Percentiles rank a stretch among this genome's conserved stretches.
Evolutionary conservation across 2,888 invertebrate genomes (phyloP).

Genomic region (Tetheella fluctuosa): DNA sequence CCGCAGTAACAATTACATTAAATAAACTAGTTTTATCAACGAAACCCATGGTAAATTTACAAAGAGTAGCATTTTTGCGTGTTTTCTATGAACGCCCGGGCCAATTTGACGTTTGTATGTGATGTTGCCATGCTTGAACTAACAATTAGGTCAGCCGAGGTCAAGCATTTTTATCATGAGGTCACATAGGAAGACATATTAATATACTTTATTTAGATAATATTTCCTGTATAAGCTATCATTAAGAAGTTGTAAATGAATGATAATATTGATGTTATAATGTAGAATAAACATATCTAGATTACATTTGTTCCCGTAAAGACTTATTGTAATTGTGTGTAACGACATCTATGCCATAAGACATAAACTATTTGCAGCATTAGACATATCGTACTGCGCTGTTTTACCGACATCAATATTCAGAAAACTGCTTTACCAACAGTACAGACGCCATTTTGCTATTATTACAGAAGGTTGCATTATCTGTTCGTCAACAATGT

Average conservation of each 20-base stretch:
- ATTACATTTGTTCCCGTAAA: background rate
- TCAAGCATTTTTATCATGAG: conserved; percentile 29
- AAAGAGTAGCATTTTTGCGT: conserved; percentile 38
- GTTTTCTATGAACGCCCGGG: conserved; percentile 35
- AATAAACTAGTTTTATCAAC: conserved; percentile 31
- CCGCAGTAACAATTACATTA: conserved; percentile 24
- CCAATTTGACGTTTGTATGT: conserved; percentile 37
- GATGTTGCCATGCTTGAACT: conserved; percentile 37
- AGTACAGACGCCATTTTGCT: conserved; percentile 79
- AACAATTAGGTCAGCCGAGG: conserved; percentile 30
- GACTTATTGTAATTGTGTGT: background rate
- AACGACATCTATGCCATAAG: conserved; percentile 47
- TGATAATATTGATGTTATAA: background rate
- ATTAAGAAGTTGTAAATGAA: too few relatives aligned
- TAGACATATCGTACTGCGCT: conserved; percentile 22
- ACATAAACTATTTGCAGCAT: background rate
- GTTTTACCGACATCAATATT: conserved; percentile 41
- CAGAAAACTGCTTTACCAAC: conserved; percentile 52
- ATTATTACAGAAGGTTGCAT: conserved; percentile 76
- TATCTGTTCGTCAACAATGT: conserved; percentile 82
- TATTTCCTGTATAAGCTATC: too few relatives aligned
- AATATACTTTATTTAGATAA: background rate
- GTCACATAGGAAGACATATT: background rate
- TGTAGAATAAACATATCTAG: background rate
- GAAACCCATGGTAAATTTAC: conserved; percentile 47